Evolutionary conservation across 2,113 vertebrate species (phyloP).

Genomic region (Acinonyx jubatus): DNA sequence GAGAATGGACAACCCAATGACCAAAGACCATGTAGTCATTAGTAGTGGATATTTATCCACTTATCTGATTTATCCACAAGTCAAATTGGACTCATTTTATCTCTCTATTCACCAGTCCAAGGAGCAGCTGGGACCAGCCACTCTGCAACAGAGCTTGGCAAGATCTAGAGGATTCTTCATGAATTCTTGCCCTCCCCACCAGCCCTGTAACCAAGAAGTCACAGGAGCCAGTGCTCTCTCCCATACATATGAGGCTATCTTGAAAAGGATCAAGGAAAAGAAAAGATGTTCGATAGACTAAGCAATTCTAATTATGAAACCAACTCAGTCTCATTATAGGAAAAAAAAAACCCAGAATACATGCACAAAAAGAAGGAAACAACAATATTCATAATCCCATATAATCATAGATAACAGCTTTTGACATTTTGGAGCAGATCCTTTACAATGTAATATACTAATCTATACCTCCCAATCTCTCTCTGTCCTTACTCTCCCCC

Average conservation of each 20-base stretch:
- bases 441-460: not conserved
- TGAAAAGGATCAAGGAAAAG: not conserved
- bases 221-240: not conserved
- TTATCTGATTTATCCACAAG: not conserved
- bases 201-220: rapidly evolving
- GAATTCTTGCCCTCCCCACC: not conserved
- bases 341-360: not conserved
- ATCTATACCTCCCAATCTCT: not conserved
- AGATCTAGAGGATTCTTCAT: not conserved
- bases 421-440: not conserved
- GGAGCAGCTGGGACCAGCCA: not conserved
- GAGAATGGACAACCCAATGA: not conserved
- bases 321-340: not conserved
- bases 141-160: not conserved
- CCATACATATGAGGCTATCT: not conserved
- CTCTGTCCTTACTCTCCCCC: no score
- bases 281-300: not conserved
- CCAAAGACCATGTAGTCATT: not conserved
- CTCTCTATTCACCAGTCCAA: not conserved
- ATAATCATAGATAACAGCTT: not conserved
- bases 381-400: not conserved
- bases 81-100: not conserved
- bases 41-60: not conserved
- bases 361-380: not conserved
- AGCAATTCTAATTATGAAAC: not conserved